Percentiles rank a stretch among this genome's conserved stretches.
Evolutionary conservation across 2,888 invertebrate species (phyloP).

Genomic region (Trissolcus japonicus): DNA sequence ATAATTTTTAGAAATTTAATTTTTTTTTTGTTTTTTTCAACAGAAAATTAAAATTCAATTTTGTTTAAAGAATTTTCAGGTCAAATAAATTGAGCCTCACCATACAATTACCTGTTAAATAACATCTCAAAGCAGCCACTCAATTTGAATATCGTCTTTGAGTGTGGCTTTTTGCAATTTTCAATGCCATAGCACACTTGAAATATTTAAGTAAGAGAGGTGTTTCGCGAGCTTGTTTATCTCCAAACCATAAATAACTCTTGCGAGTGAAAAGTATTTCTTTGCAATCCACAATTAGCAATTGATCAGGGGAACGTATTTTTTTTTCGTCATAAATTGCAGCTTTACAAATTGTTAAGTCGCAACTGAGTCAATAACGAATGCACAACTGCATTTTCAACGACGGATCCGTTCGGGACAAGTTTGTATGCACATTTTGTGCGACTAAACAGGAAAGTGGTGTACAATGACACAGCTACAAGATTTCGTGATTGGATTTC

Average conservation of each 20-base stretch:
- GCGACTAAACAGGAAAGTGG: constrained; percentile 38
- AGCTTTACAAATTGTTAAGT: background rate
- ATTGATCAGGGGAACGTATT: too few species aligned
- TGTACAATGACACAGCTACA: constrained; percentile 49
- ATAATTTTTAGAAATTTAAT: background rate
- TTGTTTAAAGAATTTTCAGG: background rate
- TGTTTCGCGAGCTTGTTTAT: too few species aligned
- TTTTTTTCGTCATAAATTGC: background rate
- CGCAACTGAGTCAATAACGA: background rate
- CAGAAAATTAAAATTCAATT: constrained; percentile 9
- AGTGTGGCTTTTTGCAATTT: too few species aligned
- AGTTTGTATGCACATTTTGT: constrained; percentile 41
- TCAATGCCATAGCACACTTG: too few species aligned
- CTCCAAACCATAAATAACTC: too few species aligned
- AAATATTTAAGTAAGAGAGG: too few species aligned
- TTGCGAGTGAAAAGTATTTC: too few species aligned
- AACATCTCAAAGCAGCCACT: background rate
- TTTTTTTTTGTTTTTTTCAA: constrained; percentile 7
- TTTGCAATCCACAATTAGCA: too few species aligned
- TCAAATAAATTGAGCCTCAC: background rate
- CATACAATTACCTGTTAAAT: background rate
- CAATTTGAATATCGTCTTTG: too few species aligned
- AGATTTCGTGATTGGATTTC: constrained; percentile 53
- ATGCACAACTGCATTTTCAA: constrained; percentile 17
- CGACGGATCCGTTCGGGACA: constrained; percentile 19